Evolutionary conservation across 2,113 vertebrate species (phyloP), one percentile per base, ranked within the genome.

Genomic region (Bubo scandiacus): DNA sequence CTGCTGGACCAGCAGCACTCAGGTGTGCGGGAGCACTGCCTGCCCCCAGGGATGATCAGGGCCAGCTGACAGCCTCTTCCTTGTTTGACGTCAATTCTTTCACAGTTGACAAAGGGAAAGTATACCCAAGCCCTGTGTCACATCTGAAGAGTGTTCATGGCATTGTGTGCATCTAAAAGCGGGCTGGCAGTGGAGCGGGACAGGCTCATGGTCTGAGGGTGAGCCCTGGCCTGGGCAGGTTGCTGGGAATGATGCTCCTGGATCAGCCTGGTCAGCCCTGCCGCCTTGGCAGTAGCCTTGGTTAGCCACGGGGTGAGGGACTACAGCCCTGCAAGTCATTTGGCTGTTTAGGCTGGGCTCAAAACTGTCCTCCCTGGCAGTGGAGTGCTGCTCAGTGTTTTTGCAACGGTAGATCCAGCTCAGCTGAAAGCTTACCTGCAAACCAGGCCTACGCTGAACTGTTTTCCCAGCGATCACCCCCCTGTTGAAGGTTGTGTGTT

Each of bases 161-260:
- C 40, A 20, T 25, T 63, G 0, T 4, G 6, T 11, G 29, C 29
- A 2, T 21, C 59, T 42, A 2, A 23, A n/a, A 61, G 26, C 1
- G 0, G 52, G 19, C 55, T 74, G 90, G 40, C 65, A 62, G 71
- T n/a, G 25, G 75, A 30, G 52, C 8, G 3, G 54, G 57, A 17
- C 2, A 5, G 42, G 42, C 65, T 83, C 9, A 32, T 21, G 36
- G 17, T 16, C 26, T 0, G 0, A 34, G 52, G 62, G 25, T n/a
- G 77, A 72, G 18, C 10, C 19, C 27, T 8, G 18, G 34, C 47
- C 47, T 49, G 63, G 47, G 8, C 7, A 10, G 5, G 38, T n/a
- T 36, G 68, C 70, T 61, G 65, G 18, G 8, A 70, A 6, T 6
- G 42, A 13, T 55, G 47, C 21, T 70, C 14, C 34, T 32, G n/a